Percentiles rank a stretch among this genome's conserved stretches.
Conservation (phyloP, 2,797 vertebrate genomes). For the Acipenser ruthenus region DNA sequence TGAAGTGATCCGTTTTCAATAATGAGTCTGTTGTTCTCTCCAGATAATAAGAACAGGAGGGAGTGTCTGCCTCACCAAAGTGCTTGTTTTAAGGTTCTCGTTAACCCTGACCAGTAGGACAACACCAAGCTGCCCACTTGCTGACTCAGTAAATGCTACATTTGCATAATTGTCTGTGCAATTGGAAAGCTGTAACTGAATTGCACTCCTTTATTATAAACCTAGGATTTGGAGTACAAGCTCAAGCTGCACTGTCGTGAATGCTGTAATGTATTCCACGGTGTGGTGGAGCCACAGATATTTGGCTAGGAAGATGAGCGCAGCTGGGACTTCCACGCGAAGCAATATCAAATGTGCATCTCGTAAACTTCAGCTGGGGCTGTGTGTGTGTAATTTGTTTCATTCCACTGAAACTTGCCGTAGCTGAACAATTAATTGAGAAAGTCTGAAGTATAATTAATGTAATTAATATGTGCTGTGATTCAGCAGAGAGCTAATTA, state of each 20-base stretch:
- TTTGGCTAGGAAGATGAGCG: no score
- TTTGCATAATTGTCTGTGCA: constrained; percentile 74
- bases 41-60: background rate
- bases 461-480: constrained; percentile 56
- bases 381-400: constrained; percentile 22
- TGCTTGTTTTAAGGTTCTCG: constrained; percentile 14
- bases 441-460: constrained; percentile 58
- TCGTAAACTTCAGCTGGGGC: constrained; percentile 56
- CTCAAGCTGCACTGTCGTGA: constrained; percentile 51
- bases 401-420: constrained; percentile 31
- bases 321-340: background rate
- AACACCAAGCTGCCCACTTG: constrained; percentile 54
- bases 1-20: constrained; percentile 31
- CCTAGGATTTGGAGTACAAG: constrained; percentile 48
- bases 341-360: constrained; percentile 41
- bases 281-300: no score
- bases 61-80: background rate
- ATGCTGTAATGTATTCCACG: constrained; percentile 5
- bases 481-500: constrained; percentile 48
- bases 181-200: constrained; percentile 55
- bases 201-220: constrained; percentile 44
- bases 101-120: constrained; percentile 41
- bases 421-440: constrained; percentile 56
- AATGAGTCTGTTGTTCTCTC: constrained; percentile 34
- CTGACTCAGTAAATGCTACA: constrained; percentile 73